Base-by-base conservation (phyloP, 2,113 vertebrate species). In the Trachemys scripta region DNA sequence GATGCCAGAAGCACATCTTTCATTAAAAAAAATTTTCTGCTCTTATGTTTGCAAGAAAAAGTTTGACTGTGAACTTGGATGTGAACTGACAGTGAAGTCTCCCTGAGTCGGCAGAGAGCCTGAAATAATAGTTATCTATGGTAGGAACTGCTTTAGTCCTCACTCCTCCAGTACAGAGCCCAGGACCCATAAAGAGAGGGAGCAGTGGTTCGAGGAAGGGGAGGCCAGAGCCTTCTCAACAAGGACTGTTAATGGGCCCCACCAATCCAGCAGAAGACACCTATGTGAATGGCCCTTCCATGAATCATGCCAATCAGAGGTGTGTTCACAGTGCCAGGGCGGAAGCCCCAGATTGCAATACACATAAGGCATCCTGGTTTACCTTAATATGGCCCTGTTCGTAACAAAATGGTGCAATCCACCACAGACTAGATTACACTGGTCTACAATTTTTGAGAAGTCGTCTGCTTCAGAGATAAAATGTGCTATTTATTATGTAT, bases 1-100 rank as follows among this genome's bases (percentile, higher is more conserved):
- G 7, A 89, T 35, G 27, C 42, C 62, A 90, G 49, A 95, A 90
- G 69, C 80, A 16, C 10, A 62, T 2, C 42, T 92, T 94, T 82
- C 5, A 53, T 84, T 92, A 87, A 10, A 83, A 9, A 9, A 17
- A 79, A n/a, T 72, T 89, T 96, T 83, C 10, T 79, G 84, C 1
- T 62, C 1, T 47, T 16, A 27, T 45, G 69, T 85, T 47, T 72
- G 22, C 1, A 20, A 76, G n/a, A 27, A 86, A 90, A 78, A 29
- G 3, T 49, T 87, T 82, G 16, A 82, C 93, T 50, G 69, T 86
- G 29, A 89, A 51, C 24, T 89, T 4, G 6, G 79, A 69, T 75
- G 10, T 0, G 22, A 95, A 76, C 1, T 51, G 17, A 49, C 84
- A 76, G 1, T 80, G 80, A 9, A 59, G 49, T 13, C 56, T 87